A percentile compares a stretch with the other conserved stretches of the same genome.
Conservation (phyloP, 2,888 invertebrate genomes). For the Rhagium mordax region DNA sequence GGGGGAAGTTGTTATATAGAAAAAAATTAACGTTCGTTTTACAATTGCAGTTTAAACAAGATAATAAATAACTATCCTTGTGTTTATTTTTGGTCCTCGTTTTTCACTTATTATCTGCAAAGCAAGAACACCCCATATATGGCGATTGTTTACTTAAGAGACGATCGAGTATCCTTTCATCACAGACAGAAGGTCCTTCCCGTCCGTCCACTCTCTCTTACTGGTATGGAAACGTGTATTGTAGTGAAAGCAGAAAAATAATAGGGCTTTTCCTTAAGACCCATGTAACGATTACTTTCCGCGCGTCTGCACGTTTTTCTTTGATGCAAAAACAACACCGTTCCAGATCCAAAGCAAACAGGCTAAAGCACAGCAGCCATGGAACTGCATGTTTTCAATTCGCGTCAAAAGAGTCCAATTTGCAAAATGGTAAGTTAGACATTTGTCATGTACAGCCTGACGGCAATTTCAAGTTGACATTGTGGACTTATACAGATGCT, state of each 20-base stretch:
- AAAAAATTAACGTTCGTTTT: too few relatives aligned
- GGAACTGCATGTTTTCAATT: slow-evolving; percentile 18
- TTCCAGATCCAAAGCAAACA: slow-evolving; percentile 29
- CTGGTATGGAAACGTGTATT: background rate
- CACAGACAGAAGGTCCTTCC: too few relatives aligned
- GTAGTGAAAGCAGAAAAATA: background rate
- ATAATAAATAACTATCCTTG: too few relatives aligned
- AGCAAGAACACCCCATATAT: too few relatives aligned
- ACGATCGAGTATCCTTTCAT: too few relatives aligned
- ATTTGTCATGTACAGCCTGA: slow-evolving; percentile 26
- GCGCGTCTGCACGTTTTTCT: slow-evolving; percentile 14
- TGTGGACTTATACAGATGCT: slow-evolving; percentile 18
- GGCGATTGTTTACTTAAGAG: too few relatives aligned
- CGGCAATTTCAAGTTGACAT: slow-evolving; percentile 27
- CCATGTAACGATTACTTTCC: slow-evolving; percentile 8
- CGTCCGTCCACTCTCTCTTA: too few relatives aligned
- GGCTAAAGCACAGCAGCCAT: slow-evolving; percentile 18
- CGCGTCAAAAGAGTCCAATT: slow-evolving; percentile 23
- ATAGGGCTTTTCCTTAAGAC: background rate
- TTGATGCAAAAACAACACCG: slow-evolving; percentile 21
- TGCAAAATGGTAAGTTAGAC: slow-evolving; percentile 22
- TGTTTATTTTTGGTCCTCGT: too few relatives aligned
- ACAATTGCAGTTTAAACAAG: too few relatives aligned
- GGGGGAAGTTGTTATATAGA: too few relatives aligned
- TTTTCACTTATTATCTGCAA: too few relatives aligned